These are phyloP conservation scores for Gadopsis marmoratus DNA, from an alignment of 2,797 vertebrate genomes.

Conservation along the genomic window DNA sequence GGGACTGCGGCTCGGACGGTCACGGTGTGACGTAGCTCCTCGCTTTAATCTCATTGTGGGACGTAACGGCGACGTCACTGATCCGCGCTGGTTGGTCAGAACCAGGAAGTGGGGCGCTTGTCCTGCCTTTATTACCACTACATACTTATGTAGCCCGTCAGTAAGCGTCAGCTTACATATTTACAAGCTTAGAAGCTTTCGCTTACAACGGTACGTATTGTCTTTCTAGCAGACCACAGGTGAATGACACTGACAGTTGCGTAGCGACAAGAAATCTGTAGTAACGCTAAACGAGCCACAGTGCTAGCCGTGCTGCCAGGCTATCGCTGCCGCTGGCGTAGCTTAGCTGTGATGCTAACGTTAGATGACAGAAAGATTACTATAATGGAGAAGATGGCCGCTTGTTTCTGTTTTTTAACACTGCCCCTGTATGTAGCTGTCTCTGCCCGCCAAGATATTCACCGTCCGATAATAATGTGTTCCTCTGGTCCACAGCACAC, in stretches of 20 bases:
- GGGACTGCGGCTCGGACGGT: background rate
- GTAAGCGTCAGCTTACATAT: background rate
- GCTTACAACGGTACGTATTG: constrained; percentile 12
- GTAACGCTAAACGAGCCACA: background rate
- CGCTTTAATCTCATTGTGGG: background rate
- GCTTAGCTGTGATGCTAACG: constrained; percentile 57
- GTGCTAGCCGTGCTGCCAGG: constrained; percentile 30
- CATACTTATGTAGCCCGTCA: background rate
- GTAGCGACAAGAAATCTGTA: background rate
- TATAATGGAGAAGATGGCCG: background rate
- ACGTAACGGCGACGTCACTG: background rate
- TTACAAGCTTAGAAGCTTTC: background rate
- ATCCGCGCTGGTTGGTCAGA: constrained; percentile 54
- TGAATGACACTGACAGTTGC: constrained; percentile 5
- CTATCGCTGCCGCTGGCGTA: constrained; percentile 21
- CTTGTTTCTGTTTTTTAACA: background rate
- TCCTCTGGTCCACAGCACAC: constrained; percentile 27
- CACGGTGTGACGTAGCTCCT: background rate
- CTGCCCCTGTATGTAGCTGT: background rate
- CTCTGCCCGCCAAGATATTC: background rate
- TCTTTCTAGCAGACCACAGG: background rate
- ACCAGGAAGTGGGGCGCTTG: constrained; percentile 53
- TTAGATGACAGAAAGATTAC: constrained; percentile 1
- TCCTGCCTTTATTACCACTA: constrained; percentile 58
- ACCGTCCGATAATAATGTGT: background rate